Evolutionary conservation across 2,888 invertebrate species (phyloP), one percentile per base, ranked within the genome.

Genomic region (Nephrotoma appendiculata): DNA sequence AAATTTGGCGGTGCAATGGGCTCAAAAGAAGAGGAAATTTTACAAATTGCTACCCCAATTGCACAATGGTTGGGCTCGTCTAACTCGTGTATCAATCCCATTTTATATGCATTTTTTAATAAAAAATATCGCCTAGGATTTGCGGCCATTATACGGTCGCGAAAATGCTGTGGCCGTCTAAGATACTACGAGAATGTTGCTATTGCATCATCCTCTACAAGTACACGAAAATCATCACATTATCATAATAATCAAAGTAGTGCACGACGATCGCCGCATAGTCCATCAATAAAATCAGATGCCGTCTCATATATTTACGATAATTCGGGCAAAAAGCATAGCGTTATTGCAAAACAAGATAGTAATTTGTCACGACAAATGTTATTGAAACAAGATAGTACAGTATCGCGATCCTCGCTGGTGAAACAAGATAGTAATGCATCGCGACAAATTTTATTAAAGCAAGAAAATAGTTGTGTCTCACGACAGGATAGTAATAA

Each of bases 1-100:
- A 97, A 98, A 90, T 93, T 97, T 31, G 96, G 90, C 87, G 90
- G 90, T 41, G 90, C 91, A 12, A 93, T 96, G 57, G 93, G 95
- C 88, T 93, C 94, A 86, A 96, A 95, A 94, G 97, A 96, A 89
- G 96, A 96, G 89, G 96, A 96, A 88, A 93, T 96, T 87, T 93
- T 97, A 52, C 95, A 95, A 85, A 94, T 96, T 31, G 95, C 96
- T 2, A 96, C 96, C 19, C 98, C 98, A 4, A 93, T 98, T 86
- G 98, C 97, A 5, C 98, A 97, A 91, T 97, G 97, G 97, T 92
- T 98, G 85, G 98, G 98, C 2, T 95, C 97, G 0, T 97, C 98
- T 19, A 98, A 98, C 91, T 97, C 97, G 31, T 98, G 98, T 93
- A 98, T 98, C 90, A 98, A 98, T 92, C 98, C 98, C 0, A 95